A percentile compares a stretch with the other conserved stretches of the same genome.
Evolutionary conservation across 2,888 invertebrate genomes (phyloP).

Genomic region (Epinotia demarniana): DNA sequence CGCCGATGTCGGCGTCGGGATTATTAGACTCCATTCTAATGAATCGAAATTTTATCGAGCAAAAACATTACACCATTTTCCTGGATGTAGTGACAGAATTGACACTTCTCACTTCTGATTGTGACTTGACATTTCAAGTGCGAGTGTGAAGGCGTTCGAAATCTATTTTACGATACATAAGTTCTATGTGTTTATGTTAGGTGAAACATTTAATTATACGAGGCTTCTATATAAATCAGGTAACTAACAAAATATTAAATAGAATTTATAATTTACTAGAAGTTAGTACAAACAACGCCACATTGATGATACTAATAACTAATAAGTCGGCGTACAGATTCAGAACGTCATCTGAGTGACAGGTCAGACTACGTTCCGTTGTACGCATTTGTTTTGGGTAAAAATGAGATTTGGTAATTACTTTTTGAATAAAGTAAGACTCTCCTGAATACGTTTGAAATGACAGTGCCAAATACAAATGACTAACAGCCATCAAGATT

Average conservation of each 20-base stretch:
- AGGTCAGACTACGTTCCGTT: constrained; percentile 16
- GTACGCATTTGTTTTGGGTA: neutral
- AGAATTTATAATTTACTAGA: neutral
- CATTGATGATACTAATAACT: neutral
- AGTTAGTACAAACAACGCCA: neutral
- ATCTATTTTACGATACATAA: constrained; percentile 10
- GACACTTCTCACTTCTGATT: constrained; percentile 42
- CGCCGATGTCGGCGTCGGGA: constrained; percentile 63
- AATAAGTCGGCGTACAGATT: neutral
- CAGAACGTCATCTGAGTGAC: neutral
- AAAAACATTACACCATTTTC: constrained; percentile 79
- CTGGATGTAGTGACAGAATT: constrained; percentile 56
- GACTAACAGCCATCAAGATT: constrained; percentile 58
- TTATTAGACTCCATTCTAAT: constrained; percentile 74
- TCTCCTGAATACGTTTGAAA: constrained; percentile 3
- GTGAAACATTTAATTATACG: neutral
- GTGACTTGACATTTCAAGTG: constrained; percentile 12
- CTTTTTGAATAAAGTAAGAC: neutral
- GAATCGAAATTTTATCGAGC: constrained; percentile 66
- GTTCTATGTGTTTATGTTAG: neutral
- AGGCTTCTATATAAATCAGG: neutral
- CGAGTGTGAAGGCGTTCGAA: constrained; percentile 48
- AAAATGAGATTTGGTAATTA: neutral
- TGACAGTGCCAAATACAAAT: constrained; percentile 50
- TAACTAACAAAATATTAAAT: neutral